Conservation (phyloP, 2,113 vertebrate species). For the Aviceda subcristata region DNA sequence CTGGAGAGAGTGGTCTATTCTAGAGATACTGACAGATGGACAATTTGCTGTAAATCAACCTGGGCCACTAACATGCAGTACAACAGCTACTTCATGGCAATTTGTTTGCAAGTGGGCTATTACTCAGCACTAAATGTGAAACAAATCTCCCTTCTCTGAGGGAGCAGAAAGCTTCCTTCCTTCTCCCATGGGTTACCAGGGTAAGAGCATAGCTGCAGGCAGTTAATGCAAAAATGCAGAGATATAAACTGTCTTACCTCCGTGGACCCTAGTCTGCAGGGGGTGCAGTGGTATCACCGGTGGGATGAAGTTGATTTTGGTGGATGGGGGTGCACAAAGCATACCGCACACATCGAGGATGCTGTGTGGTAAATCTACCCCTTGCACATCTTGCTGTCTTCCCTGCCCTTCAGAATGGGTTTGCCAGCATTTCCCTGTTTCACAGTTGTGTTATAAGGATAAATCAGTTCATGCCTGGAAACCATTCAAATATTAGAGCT, state of each 20-base stretch:
- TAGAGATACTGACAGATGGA: not conserved
- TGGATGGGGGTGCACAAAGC: not conserved
- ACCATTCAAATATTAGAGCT: not conserved
- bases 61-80: not conserved
- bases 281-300: not conserved
- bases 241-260: not conserved
- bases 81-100: conserved; percentile 15
- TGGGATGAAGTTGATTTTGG: not conserved
- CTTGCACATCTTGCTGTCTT: not conserved
- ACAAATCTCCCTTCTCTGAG: not conserved
- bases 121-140: not conserved
- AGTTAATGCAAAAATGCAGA: not conserved
- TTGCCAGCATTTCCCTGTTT: not conserved
- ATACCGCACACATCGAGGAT: accelerated
- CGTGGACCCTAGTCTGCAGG: accelerated
- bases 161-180: not conserved
- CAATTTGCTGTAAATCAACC: conserved; percentile 24
- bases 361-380: not conserved
- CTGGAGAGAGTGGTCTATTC: not conserved
- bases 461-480: not conserved
- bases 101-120: conserved; percentile 19
- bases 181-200: not conserved
- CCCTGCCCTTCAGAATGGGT: not conserved
- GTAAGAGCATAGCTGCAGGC: not conserved
- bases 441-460: not conserved